Evolutionary conservation across 2,797 vertebrate species (phyloP), one percentile per base, ranked within the genome.

Genomic region (Sus cebifrons): DNA sequence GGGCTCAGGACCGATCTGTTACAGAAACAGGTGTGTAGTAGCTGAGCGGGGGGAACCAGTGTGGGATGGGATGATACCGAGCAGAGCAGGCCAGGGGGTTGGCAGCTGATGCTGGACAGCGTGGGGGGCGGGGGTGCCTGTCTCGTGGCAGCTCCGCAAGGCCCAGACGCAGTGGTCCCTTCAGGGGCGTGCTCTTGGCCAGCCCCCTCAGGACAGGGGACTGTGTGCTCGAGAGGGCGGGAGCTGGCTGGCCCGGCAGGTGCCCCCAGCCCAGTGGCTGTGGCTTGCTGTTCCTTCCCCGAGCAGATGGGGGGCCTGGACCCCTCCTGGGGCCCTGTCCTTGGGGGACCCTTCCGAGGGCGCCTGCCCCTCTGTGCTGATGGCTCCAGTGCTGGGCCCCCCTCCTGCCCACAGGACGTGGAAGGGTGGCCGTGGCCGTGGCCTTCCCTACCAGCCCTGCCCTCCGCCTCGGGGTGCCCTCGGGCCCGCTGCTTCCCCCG

Each of bases 401-500:
- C 75, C 2, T 86, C 14, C 2, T 96, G 89, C 96, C 96, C 3
- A 86, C 2, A 4, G 97, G 79, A 95, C n/a, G 13, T n/a, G 0
- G 97, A 96, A 77, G 96, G 98, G 96, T 14, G 58, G 75, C 23
- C 52, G 67, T 93, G 71, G 82, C 97, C 97, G 67, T 93, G 71
- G 82, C 97, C 97, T 95, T 97, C 97, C 96, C 98, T 98, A 98
- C 98, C 98, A 98, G 98, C 98, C 98, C 97, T 97, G 98, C 98
- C 98, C 98, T 98, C 98, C 98, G 99, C 98, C 98, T 98, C 98
- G 85, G 96, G 97, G 98, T 98, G 98, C 99, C 99, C 99, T 98
- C 98, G 98, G 99, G 98, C 99, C 98, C 98, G 98, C 98, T 91
- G 97, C 98, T 98, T 98, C 98, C 98, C 98, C 99, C 98, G 98